A percentile compares a stretch with the other conserved stretches of the same genome.
phyloP scores from a whole-genome alignment of 1,140 invertebrate genomes.

The Stenopsyche tienmushanensis region DNA sequence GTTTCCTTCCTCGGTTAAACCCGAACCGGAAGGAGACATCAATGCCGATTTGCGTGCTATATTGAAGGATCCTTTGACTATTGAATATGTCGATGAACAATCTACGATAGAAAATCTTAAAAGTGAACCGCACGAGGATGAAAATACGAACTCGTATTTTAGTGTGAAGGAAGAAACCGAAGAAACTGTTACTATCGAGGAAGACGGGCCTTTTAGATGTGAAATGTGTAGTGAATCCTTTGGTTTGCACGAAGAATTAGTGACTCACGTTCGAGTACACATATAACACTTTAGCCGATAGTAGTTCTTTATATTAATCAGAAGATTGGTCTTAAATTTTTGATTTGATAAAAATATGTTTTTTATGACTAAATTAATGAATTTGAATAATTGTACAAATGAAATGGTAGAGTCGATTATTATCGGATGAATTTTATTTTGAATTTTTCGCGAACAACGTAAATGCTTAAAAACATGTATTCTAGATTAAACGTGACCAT shows the following conservation, averaged over 20 bases:
- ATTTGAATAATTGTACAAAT: too few relatives aligned
- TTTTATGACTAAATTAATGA: too few relatives aligned
- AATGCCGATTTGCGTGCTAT: slow-evolving; percentile 52
- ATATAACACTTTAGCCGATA: too few relatives aligned
- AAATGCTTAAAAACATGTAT: too few relatives aligned
- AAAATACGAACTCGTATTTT: not conserved
- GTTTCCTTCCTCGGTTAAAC: slow-evolving; percentile 54
- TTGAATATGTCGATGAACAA: not conserved
- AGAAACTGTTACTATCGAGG: slow-evolving; percentile 28
- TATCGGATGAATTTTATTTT: too few relatives aligned
- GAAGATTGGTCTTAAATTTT: too few relatives aligned
- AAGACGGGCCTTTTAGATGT: slow-evolving; percentile 60
- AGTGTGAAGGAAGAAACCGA: slow-evolving; percentile 30
- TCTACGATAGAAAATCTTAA: slow-evolving; percentile 12
- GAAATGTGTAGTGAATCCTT: slow-evolving; percentile 80
- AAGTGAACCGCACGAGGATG: slow-evolving; percentile 11
- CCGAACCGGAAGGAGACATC: slow-evolving; percentile 41
- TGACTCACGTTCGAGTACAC: slow-evolving; percentile 77
- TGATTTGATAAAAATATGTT: too few relatives aligned
- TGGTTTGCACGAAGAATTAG: slow-evolving; percentile 66
- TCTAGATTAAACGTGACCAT: too few relatives aligned
- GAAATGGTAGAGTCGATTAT: too few relatives aligned
- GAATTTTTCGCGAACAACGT: too few relatives aligned
- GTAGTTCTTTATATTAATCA: too few relatives aligned
- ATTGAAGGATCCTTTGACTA: slow-evolving; percentile 35